These are phyloP conservation scores for Dryas iulia DNA, from an alignment of 1,140 invertebrate genomes.

Conservation along the genomic window DNA sequence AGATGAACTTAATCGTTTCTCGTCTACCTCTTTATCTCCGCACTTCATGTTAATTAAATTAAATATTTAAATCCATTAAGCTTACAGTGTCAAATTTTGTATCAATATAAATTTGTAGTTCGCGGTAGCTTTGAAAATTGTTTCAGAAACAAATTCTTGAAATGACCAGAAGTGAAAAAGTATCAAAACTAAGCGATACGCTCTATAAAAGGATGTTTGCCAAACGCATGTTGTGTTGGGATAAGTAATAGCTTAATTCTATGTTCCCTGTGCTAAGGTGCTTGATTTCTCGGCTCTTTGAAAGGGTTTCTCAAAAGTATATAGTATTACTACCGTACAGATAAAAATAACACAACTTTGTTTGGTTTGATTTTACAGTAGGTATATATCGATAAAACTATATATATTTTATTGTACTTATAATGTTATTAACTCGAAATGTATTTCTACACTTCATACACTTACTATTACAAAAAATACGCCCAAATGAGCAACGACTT, in stretches of 20 bases:
- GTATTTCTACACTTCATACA: too few species aligned
- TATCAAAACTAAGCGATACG: slow-evolving; percentile 24
- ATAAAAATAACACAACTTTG: slow-evolving; percentile 52
- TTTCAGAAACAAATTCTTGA: too few species aligned
- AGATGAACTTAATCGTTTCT: slow-evolving; percentile 19
- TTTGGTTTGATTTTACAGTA: slow-evolving; percentile 22
- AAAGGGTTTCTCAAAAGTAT: slow-evolving; percentile 54
- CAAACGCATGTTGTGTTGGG: slow-evolving; percentile 53
- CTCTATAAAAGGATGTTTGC: slow-evolving; percentile 35
- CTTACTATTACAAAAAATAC: too few species aligned
- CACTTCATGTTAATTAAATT: background rate
- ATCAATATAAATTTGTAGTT: too few species aligned
- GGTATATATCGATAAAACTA: too few species aligned
- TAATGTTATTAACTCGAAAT: too few species aligned
- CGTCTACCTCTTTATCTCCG: background rate
- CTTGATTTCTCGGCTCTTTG: slow-evolving; percentile 55
- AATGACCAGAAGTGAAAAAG: too few species aligned
- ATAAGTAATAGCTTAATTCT: slow-evolving; percentile 80
- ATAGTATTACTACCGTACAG: slow-evolving; percentile 65
- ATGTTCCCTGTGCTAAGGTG: slow-evolving; percentile 62
- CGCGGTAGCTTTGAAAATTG: too few species aligned
- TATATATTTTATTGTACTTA: too few species aligned
- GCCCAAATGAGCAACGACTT: too few species aligned
- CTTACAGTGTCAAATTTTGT: background rate
- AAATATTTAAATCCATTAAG: background rate